Conservation (phyloP, 2,888 invertebrate genomes). For the Heteromyza rotundicornis region DNA sequence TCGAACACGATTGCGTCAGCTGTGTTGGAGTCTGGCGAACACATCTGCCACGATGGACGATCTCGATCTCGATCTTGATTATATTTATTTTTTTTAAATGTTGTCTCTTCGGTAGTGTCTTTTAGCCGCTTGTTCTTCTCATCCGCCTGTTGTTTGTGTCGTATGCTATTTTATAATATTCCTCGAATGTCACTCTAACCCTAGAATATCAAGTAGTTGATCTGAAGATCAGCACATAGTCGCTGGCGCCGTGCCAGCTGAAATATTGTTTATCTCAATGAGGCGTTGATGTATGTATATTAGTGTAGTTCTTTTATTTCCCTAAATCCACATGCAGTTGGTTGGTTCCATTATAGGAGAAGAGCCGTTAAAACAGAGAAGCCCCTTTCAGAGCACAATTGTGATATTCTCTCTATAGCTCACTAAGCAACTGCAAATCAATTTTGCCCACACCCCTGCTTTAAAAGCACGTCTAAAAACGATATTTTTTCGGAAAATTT, state of each 20-base stretch:
- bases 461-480: no score
- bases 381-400: no score
- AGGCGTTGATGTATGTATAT: slow-evolving; percentile 19
- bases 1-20: neutral
- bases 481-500: no score
- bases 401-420: no score
- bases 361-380: no score
- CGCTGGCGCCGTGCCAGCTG: slow-evolving; percentile 37
- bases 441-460: neutral
- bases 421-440: slow-evolving; percentile 5
- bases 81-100: neutral
- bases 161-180: no score
- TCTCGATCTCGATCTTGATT: no score
- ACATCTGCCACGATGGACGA: no score
- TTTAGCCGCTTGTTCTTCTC: neutral
- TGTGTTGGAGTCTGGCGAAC: neutral
- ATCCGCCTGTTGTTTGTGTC: slow-evolving; percentile 8
- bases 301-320: no score
- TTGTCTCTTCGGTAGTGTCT: neutral
- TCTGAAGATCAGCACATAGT: slow-evolving; percentile 29
- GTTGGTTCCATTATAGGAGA: no score
- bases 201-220: neutral
- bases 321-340: no score
- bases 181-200: neutral
- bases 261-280: slow-evolving; percentile 16